Evolutionary conservation across 2,888 invertebrate species (phyloP).

Genomic region (Erebia epiphron): DNA sequence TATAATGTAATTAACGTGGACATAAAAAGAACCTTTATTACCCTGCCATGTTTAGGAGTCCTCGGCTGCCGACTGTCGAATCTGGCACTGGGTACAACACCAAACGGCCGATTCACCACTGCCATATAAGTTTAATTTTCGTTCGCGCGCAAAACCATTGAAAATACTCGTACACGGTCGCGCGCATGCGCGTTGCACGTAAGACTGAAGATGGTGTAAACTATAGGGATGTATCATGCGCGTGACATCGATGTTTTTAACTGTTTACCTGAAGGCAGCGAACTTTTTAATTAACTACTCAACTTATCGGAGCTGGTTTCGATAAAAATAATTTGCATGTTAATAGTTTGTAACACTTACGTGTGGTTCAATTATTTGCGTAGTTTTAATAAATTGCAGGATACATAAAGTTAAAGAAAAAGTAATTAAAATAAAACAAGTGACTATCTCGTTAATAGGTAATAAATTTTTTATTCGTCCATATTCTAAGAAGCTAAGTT

Average conservation of each 20-base stretch:
- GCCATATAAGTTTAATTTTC: slow-evolving; percentile 74
- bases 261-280: slow-evolving; percentile 15
- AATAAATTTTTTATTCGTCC: too few species aligned
- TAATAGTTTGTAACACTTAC: slow-evolving; percentile 22
- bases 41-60: slow-evolving; percentile 67
- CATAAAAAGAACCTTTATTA: slow-evolving; percentile 49
- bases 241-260: slow-evolving; percentile 31
- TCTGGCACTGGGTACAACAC: slow-evolving; percentile 69
- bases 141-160: slow-evolving; percentile 44
- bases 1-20: slow-evolving; percentile 41
- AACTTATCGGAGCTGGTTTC: slow-evolving; percentile 20
- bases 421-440: neutral
- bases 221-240: slow-evolving; percentile 50
- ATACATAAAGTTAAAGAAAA: neutral
- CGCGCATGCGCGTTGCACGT: slow-evolving; percentile 72
- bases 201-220: slow-evolving; percentile 71
- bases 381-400: neutral
- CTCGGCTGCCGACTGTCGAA: slow-evolving; percentile 59
- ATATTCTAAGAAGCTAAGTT: too few species aligned
- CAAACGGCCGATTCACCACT: slow-evolving; percentile 73
- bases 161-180: slow-evolving; percentile 68
- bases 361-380: neutral
- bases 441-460: neutral
- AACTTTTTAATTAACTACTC: slow-evolving; percentile 22
- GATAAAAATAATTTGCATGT: slow-evolving; percentile 30